These are phyloP conservation scores for Lepus townsendii DNA, from an alignment of 2,797 vertebrate species.

Conservation along the genomic window DNA sequence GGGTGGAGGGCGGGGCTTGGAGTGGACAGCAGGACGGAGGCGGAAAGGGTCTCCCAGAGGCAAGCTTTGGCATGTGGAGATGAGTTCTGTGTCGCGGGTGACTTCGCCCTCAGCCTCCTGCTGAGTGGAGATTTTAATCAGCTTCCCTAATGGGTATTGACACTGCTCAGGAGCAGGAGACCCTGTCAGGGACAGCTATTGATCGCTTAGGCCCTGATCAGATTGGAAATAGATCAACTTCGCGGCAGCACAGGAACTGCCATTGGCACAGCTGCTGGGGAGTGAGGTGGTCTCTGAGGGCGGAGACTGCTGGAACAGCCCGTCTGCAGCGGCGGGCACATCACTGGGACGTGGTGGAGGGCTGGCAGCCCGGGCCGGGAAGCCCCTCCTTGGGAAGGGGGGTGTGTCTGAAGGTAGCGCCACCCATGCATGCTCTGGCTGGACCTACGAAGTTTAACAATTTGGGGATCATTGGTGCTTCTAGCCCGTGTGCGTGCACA, in stretches of 20 bases:
- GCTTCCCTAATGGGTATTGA: constrained; percentile 59
- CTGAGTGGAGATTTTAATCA: constrained; percentile 61
- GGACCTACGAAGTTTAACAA: background rate
- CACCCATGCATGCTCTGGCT: no score
- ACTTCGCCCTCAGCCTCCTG: background rate
- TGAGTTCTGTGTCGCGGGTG: background rate
- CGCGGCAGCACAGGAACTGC: background rate
- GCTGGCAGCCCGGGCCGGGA: background rate
- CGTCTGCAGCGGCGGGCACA: background rate
- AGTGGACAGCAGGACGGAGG: background rate
- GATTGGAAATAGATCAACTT: constrained; percentile 62
- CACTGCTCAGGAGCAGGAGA: constrained; percentile 18
- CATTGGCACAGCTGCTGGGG: background rate
- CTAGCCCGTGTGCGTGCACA: background rate
- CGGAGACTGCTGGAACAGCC: background rate
- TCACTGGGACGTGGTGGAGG: background rate
- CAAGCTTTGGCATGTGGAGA: background rate
- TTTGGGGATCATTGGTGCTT: background rate
- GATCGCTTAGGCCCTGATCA: constrained; percentile 60
- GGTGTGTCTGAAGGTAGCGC: background rate
- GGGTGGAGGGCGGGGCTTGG: background rate
- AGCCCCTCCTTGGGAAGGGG: background rate
- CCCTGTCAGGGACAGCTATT: constrained; percentile 45
- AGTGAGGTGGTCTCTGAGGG: background rate
- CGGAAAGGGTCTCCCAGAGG: background rate